phyloP scores from a whole-genome alignment of 2,113 vertebrate species.

The Malurus cyaneus region DNA sequence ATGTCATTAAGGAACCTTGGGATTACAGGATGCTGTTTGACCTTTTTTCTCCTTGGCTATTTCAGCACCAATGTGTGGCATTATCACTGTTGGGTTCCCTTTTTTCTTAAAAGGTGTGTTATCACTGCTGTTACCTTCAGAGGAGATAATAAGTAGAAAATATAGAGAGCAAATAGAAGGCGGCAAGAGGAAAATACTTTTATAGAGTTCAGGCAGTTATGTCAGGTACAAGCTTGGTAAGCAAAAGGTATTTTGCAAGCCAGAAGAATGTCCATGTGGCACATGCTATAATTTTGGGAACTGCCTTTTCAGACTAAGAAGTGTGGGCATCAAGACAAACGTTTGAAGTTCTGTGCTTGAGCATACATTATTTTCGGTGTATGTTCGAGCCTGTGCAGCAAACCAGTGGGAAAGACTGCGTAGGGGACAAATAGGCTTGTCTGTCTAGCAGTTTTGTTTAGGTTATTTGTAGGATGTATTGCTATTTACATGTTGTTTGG shows the following conservation, averaged over 20 bases:
- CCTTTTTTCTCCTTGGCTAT: neutral
- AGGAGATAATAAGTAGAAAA: neutral
- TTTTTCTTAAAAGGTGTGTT: neutral
- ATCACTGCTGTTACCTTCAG: neutral
- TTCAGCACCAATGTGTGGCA: neutral
- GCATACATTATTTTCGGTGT: accelerated
- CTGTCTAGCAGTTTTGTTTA: neutral
- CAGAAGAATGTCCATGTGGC: neutral
- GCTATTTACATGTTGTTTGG: neutral
- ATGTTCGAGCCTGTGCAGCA: accelerated
- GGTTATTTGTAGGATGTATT: neutral
- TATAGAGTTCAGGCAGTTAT: neutral
- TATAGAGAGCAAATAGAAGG: neutral
- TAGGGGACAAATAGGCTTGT: neutral
- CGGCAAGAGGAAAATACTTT: neutral
- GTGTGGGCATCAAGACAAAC: neutral
- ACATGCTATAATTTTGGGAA: neutral
- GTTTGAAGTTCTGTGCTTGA: neutral
- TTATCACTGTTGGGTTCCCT: neutral
- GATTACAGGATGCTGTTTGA: neutral
- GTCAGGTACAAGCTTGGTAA: neutral
- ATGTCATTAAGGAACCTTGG: neutral
- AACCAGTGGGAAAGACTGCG: neutral
- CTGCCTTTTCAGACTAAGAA: neutral
- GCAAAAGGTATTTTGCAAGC: neutral